Conservation (phyloP, 2,888 invertebrate genomes). For the Synergus gifuensis region DNA sequence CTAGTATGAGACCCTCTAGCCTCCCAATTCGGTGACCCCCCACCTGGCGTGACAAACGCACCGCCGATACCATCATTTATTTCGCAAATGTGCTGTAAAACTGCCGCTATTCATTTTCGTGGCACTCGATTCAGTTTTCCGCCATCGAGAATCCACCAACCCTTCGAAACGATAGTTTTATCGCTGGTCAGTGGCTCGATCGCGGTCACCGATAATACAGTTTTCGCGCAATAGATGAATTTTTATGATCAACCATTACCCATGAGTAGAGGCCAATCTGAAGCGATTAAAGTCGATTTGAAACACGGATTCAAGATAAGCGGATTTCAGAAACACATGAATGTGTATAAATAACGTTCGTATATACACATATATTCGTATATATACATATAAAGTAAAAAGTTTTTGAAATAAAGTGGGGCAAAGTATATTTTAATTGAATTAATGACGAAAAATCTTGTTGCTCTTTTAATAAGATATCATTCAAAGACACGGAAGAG, state of each 20-base stretch:
- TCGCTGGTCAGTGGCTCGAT: constrained; percentile 53
- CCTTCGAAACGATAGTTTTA: constrained; percentile 51
- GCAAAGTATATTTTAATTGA: background rate
- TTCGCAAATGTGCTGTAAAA: constrained; percentile 78
- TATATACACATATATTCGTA: too few species aligned
- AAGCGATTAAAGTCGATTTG: constrained; percentile 28
- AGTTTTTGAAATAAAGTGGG: too few species aligned
- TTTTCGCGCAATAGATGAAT: constrained; percentile 51
- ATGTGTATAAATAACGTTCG: too few species aligned
- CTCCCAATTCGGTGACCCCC: constrained; percentile 47
- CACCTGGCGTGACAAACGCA: constrained; percentile 75
- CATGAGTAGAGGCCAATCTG: constrained; percentile 29
- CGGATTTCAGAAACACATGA: background rate
- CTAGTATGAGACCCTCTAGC: constrained; percentile 44
- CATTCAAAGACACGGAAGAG: background rate
- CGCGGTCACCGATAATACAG: constrained; percentile 54
- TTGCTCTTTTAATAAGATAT: background rate
- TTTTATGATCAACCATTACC: constrained; percentile 31
- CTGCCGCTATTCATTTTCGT: constrained; percentile 78
- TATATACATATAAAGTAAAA: too few species aligned
- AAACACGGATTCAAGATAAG: constrained; percentile 28
- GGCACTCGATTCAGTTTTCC: constrained; percentile 76
- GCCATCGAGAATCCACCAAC: constrained; percentile 66
- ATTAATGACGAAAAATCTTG: background rate
- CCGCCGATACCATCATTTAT: constrained; percentile 78